Percentiles rank a stretch among this genome's conserved stretches.
Evolutionary conservation across 2,888 invertebrate species (phyloP).

Genomic region (Aleiodes alternator): DNA sequence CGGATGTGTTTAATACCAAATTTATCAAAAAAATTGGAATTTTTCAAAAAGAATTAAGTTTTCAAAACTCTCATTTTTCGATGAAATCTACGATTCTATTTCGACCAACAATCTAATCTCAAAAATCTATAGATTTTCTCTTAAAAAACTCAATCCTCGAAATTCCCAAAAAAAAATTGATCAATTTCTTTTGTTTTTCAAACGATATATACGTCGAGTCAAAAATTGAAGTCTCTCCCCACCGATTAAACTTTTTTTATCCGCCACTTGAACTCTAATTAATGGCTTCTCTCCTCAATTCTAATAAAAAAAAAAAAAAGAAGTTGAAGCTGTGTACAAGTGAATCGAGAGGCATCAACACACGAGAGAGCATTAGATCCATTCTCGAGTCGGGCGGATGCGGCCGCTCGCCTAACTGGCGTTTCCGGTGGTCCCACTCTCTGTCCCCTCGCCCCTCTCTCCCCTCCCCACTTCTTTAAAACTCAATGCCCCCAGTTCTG

Average conservation of each 20-base stretch:
- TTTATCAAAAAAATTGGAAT: too few species aligned
- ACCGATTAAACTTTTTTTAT: constrained; percentile 7
- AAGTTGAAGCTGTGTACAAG: constrained; percentile 23
- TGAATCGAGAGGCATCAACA: constrained; percentile 38
- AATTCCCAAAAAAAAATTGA: too few species aligned
- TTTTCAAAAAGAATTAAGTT: too few species aligned
- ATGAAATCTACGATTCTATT: too few species aligned
- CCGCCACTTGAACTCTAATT: too few species aligned
- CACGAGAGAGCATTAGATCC: constrained; percentile 62
- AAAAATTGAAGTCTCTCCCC: constrained; percentile 14
- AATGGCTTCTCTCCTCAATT: constrained; percentile 7
- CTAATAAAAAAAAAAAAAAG: constrained; percentile 17
- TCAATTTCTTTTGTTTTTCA: too few species aligned
- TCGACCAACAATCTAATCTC: too few species aligned
- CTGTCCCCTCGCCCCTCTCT: constrained; percentile 46
- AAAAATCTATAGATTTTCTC: too few species aligned
- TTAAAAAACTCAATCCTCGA: too few species aligned
- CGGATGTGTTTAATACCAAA: too few species aligned
- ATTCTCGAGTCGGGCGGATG: constrained; percentile 68
- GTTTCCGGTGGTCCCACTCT: constrained; percentile 69
- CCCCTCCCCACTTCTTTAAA: constrained; percentile 35
- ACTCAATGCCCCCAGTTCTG: constrained; percentile 1
- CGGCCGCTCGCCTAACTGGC: constrained; percentile 70
- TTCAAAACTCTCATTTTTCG: too few species aligned
- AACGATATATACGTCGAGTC: too few species aligned